Percentiles rank a stretch among this genome's conserved stretches.
phyloP scores from a whole-genome alignment of 2,113 vertebrate species.

The Proteles cristata region DNA sequence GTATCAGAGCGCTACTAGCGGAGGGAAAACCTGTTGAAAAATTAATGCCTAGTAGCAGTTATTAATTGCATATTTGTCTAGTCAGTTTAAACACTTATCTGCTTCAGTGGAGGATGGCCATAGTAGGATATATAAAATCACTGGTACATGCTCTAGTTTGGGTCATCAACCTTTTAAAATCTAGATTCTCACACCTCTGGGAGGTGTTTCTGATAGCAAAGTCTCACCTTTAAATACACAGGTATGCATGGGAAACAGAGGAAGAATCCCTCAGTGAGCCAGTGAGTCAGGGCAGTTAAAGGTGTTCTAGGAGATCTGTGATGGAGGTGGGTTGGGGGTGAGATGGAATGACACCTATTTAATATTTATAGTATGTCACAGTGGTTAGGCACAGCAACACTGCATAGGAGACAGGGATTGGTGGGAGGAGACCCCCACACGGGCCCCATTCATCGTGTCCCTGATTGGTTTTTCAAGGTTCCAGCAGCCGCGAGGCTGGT shows the following conservation, averaged over 20 bases:
- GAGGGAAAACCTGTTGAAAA: neutral
- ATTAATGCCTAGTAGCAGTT: neutral
- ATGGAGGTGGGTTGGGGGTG: neutral
- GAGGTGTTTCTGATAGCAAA: neutral
- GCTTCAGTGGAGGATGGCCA: neutral
- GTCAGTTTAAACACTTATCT: neutral
- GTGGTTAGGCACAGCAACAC: neutral
- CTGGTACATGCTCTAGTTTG: neutral
- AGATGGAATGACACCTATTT: neutral
- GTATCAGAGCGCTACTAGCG: neutral
- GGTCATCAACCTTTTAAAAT: neutral
- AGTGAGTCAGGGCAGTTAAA: neutral
- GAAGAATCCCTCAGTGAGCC: neutral
- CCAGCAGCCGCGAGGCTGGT: neutral
- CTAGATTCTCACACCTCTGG: neutral
- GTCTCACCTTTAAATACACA: neutral
- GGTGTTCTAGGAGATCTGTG: neutral
- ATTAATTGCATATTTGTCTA: slow-evolving; percentile 44
- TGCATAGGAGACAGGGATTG: neutral
- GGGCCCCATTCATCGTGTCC: rapidly evolving
- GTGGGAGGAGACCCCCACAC: too few species aligned
- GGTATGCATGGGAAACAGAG: neutral
- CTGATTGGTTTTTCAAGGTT: neutral
- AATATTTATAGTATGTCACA: neutral
- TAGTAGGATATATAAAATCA: neutral